These are phyloP conservation scores for Varanus salvator DNA, from an alignment of 2,113 vertebrate genomes.

Conservation along the genomic window DNA sequence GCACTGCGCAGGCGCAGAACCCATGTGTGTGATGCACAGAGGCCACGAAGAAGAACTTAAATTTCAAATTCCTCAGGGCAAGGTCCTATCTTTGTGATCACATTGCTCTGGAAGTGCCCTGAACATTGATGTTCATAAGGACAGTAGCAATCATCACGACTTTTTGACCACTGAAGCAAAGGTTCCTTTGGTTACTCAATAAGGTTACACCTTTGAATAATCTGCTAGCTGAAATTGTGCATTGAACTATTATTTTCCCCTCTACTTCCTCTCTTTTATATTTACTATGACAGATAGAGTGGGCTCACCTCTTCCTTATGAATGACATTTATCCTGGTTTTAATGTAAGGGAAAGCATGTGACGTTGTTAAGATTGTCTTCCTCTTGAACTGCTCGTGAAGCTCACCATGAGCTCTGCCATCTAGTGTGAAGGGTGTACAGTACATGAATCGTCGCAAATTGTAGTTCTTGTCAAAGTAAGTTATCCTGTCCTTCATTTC, in stretches of 20 bases:
- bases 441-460: slow-evolving; percentile 96
- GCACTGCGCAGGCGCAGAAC: too few relatives aligned
- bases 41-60: neutral
- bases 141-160: neutral
- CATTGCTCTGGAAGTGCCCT: neutral
- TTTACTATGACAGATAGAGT: neutral
- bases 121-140: neutral
- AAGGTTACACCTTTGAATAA: neutral
- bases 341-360: slow-evolving; percentile 98
- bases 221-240: too few relatives aligned
- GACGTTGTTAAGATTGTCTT: slow-evolving; percentile 97
- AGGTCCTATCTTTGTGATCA: neutral
- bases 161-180: neutral
- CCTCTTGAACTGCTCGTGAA: slow-evolving; percentile 97
- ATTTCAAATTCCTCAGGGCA: neutral
- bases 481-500: slow-evolving; percentile 99
- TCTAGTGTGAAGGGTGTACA: slow-evolving; percentile 98
- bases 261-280: neutral
- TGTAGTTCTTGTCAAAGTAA: slow-evolving; percentile 99
- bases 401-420: slow-evolving; percentile 94
- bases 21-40: too few relatives aligned
- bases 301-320: slow-evolving; percentile 94
- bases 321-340: slow-evolving; percentile 97
- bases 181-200: neutral
- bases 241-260: neutral